Conservation (phyloP, 1,140 invertebrate species). For the Brachionus paranguensis region DNA sequence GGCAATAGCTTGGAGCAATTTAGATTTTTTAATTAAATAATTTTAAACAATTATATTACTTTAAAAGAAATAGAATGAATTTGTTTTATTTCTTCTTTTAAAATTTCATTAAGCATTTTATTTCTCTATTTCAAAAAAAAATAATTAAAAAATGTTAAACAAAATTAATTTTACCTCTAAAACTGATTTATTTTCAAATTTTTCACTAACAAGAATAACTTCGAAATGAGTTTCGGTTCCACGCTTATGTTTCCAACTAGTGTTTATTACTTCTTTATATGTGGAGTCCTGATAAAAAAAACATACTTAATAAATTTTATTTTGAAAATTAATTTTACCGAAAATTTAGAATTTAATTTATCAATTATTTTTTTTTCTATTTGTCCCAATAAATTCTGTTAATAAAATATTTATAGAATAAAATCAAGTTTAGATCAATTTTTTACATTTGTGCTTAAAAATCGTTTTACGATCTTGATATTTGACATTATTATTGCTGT, state of each 20-base stretch:
- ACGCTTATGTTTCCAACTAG: conserved; percentile 13
- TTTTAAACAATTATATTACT: background rate
- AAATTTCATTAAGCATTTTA: background rate
- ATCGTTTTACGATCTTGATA: background rate
- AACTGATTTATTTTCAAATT: conserved; percentile 28
- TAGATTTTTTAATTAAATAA: background rate
- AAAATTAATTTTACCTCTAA: background rate
- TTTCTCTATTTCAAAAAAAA: conserved; percentile 24
- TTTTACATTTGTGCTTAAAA: background rate
- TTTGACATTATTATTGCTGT: background rate
- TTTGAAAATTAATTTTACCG: background rate
- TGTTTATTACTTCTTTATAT: conserved; percentile 16
- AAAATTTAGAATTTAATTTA: conserved; percentile 10
- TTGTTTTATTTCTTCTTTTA: conserved; percentile 33
- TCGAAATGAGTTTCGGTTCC: conserved; percentile 36
- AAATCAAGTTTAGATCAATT: background rate
- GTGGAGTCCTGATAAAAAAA: background rate
- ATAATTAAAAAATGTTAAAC: background rate
- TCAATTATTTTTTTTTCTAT: background rate
- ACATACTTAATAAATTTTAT: background rate
- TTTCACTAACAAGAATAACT: conserved; percentile 5
- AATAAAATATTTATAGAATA: background rate
- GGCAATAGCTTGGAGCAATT: background rate
- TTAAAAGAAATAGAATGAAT: conserved; percentile 32
- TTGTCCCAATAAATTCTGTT: background rate